Conservation (phyloP, 1,140 invertebrate genomes). For the Anadara kagoshimensis region DNA sequence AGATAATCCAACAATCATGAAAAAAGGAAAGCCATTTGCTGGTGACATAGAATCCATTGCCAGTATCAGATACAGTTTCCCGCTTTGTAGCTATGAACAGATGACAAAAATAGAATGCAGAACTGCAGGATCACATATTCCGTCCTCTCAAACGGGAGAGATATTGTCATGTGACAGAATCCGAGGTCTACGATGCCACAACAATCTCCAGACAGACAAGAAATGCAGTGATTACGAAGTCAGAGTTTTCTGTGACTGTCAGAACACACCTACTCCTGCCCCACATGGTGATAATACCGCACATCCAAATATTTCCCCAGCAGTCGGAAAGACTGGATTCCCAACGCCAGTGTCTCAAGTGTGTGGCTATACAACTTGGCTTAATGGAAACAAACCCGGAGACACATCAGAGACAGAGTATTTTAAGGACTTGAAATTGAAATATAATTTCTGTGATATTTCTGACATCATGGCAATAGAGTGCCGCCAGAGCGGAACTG, state of each 20-base stretch:
- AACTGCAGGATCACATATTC: conserved; percentile 29
- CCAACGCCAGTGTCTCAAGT: conserved; percentile 22
- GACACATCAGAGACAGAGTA: conserved; percentile 78
- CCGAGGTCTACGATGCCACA: conserved; percentile 34
- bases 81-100: conserved; percentile 40
- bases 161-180: conserved; percentile 39
- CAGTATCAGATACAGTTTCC: conserved; percentile 14
- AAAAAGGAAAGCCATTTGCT: conserved; percentile 29
- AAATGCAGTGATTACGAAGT: conserved; percentile 56
- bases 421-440: conserved; percentile 76
- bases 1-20: conserved; percentile 45
- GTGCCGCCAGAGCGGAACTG: conserved; percentile 50
- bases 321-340: background rate
- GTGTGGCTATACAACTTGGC: conserved; percentile 68
- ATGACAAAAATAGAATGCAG: conserved; percentile 60
- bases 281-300: background rate
- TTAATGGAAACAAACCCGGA: conserved; percentile 60
- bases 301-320: background rate
- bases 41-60: conserved; percentile 38
- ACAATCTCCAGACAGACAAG: conserved; percentile 21
- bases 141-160: conserved; percentile 22
- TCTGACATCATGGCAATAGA: conserved; percentile 67
- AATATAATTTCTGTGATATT: conserved; percentile 73
- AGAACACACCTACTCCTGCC: conserved; percentile 3
- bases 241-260: conserved; percentile 36